A percentile compares a stretch with the other conserved stretches of the same genome.
Conservation (phyloP, 2,113 vertebrate species). For the human region GRCh38 chr20:60345501-60346000, state of each 20-base stretch:
- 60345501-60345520: background rate
- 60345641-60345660: fast-evolving
- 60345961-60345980: no score
- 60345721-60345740: no score
- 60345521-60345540: background rate
- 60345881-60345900: background rate
- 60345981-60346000: fast-evolving
- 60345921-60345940: background rate
- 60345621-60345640: no score
- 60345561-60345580: background rate
- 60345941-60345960: background rate
- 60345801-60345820: background rate
- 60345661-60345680: background rate
- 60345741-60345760: background rate
- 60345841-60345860: fast-evolving
- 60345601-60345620: background rate
- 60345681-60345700: fast-evolving
- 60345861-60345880: no score
- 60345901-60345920: background rate
- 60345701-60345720: background rate
- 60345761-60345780: fast-evolving
- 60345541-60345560: background rate
- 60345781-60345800: fast-evolving
- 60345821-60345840: background rate
- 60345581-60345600: background rate